These are phyloP conservation scores for Thomomys bottae DNA, from an alignment of 2,113 vertebrate genomes.

Conservation along the genomic window DNA sequence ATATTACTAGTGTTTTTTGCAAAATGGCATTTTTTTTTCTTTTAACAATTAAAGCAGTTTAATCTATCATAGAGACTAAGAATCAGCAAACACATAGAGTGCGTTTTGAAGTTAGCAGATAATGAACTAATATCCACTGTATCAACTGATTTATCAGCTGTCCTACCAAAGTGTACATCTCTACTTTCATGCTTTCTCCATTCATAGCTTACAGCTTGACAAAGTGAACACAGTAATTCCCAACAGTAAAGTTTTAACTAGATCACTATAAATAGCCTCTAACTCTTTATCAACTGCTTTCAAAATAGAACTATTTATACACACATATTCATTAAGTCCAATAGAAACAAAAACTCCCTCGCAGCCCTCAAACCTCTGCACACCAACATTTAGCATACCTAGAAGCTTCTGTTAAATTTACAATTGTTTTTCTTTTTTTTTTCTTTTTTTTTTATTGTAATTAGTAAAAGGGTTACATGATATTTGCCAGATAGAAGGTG, in stretches of 20 bases:
- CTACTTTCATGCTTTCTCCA: conserved; percentile 15
- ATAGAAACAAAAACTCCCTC: neutral
- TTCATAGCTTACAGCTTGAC: conserved; percentile 24
- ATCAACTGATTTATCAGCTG: conserved; percentile 36
- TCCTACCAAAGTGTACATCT: neutral
- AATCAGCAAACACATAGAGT: conserved; percentile 1
- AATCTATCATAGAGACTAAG: neutral
- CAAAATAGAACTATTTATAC: conserved; percentile 46
- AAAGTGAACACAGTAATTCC: neutral
- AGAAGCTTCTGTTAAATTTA: neutral
- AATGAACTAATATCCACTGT: conserved; percentile 15
- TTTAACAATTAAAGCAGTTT: conserved; percentile 5
- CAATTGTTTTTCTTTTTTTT: neutral
- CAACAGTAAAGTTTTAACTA: neutral
- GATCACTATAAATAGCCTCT: neutral
- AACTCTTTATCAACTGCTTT: conserved; percentile 46
- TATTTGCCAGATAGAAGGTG: too few relatives aligned
- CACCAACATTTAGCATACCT: conserved; percentile 27
- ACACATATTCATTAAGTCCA: conserved; percentile 44
- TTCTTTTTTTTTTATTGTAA: too few relatives aligned
- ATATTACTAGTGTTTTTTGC: neutral
- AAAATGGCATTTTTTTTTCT: neutral
- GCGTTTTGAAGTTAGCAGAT: neutral
- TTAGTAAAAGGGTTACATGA: too few relatives aligned
- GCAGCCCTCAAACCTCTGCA: neutral